Conservation (phyloP, 2,888 invertebrate genomes). For the Osedax fenrisi region DNA sequence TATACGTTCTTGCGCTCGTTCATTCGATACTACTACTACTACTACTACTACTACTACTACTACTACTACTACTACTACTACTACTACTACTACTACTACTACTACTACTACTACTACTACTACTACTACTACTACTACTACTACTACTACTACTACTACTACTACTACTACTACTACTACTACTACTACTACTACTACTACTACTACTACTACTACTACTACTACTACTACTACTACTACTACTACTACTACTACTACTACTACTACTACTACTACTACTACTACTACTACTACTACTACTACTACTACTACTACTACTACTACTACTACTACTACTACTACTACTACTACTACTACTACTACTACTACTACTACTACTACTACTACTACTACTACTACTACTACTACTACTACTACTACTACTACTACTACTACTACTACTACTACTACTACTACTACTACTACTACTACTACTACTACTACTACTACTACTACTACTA, state of each 20-base stretch:
- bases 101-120: conserved; percentile 28
- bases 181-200: neutral
- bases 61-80: conserved; percentile 27
- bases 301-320: neutral
- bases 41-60: conserved; percentile 27
- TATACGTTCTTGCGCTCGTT: no score
- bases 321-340: neutral
- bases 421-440: neutral
- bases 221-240: neutral
- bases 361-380: neutral
- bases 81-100: conserved; percentile 27
- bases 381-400: neutral
- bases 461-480: neutral
- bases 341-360: neutral
- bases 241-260: neutral
- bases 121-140: conserved; percentile 28
- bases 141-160: neutral
- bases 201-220: neutral
- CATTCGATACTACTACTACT: conserved; percentile 27
- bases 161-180: neutral
- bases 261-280: neutral
- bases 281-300: neutral
- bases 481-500: neutral
- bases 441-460: neutral
- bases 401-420: neutral